Conservation (phyloP, 2,113 vertebrate species). For the Strix uralensis region DNA sequence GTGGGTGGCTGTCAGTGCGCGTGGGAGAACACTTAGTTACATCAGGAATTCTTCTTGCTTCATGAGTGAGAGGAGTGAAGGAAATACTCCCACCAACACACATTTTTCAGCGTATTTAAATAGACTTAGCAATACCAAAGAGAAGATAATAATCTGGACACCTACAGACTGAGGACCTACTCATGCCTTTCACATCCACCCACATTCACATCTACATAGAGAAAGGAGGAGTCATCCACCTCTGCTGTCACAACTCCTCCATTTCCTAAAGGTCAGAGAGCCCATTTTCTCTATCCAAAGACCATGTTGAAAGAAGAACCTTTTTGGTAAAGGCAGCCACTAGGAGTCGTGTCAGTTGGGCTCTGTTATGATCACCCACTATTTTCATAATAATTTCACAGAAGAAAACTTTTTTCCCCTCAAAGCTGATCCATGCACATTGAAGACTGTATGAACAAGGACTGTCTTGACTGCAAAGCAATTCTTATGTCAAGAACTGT, state of each 20-base stretch:
- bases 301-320: not conserved
- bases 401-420: not conserved
- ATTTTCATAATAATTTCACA: not conserved
- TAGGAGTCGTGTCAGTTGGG: not conserved
- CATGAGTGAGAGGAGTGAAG: slow-evolving; percentile 27
- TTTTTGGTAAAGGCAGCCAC: not conserved
- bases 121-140: not conserved
- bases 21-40: slow-evolving; percentile 27
- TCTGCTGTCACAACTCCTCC: not conserved
- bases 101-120: slow-evolving; percentile 14
- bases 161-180: not conserved
- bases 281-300: not conserved
- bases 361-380: not conserved
- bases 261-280: not conserved
- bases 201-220: not conserved
- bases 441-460: not conserved
- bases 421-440: not conserved
- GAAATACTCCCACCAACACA: slow-evolving; percentile 13
- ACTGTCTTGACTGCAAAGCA: not conserved
- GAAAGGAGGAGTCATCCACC: not conserved
- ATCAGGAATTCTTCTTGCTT: slow-evolving; percentile 23
- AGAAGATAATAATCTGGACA: slow-evolving; percentile 6
- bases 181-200: not conserved
- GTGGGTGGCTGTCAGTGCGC: not conserved
- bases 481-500: not conserved